phyloP scores from a whole-genome alignment of 2,113 vertebrate genomes.

The Aspidoscelis tigris region DNA sequence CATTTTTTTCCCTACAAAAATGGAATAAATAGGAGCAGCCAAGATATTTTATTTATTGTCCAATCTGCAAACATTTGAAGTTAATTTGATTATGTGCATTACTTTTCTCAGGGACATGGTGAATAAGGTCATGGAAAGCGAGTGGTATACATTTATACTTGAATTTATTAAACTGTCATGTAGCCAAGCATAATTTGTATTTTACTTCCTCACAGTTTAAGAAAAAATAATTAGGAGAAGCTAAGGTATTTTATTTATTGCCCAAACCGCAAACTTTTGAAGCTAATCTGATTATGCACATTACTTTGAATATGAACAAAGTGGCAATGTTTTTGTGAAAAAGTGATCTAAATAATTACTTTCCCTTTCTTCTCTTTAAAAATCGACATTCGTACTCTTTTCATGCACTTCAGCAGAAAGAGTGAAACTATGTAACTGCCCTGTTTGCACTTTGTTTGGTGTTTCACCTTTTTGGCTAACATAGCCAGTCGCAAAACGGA shows the following conservation, averaged over 20 bases:
- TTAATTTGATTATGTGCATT: conserved; percentile 42
- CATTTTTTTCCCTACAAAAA: too few relatives aligned
- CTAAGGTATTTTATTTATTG: too few relatives aligned
- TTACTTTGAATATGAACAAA: conserved; percentile 13
- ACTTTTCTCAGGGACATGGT: too few relatives aligned
- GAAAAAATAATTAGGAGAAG: neutral
- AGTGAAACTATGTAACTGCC: too few relatives aligned
- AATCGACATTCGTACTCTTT: conserved; percentile 58
- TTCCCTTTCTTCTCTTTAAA: conserved; percentile 10
- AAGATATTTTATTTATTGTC: too few relatives aligned
- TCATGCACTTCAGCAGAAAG: conserved; percentile 57
- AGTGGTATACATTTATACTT: too few relatives aligned
- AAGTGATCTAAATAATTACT: too few relatives aligned
- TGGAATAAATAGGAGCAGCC: conserved; percentile 34
- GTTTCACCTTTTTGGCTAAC: neutral
- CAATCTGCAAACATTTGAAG: conserved; percentile 37
- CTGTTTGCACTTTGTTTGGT: neutral
- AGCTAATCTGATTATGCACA: conserved; percentile 52
- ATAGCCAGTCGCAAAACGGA: conserved; percentile 2
- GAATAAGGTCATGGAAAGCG: too few relatives aligned
- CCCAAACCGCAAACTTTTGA: conserved; percentile 34
- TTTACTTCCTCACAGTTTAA: too few relatives aligned
- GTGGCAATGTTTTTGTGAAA: too few relatives aligned
- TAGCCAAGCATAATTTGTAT: too few relatives aligned
- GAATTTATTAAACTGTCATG: too few relatives aligned